Base-by-base conservation (phyloP, 2,797 vertebrate species). In the Huso huso region DNA sequence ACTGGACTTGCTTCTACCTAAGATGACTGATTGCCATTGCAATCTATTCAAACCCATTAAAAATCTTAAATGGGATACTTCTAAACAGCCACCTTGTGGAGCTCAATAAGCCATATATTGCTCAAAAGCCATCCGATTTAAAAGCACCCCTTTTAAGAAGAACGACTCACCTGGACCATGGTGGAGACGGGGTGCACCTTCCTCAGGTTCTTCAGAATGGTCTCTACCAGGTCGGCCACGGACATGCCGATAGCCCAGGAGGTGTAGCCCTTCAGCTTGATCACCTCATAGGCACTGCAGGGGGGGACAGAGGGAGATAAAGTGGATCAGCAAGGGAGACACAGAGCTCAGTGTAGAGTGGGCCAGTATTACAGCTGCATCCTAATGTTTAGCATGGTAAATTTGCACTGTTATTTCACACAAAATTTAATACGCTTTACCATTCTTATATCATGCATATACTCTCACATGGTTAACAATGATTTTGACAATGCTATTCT, bases 161-260 rank as follows among this genome's bases (percentile, higher is more conserved):
- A 37, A 37, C 4, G 37, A 52, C 86, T 83, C 69, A 98, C 96
- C 94, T 98, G 86, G 71, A 97, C 92, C 83, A 96, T 79, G 64
- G 95, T 98, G 76, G 95, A 98, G 79, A 98, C 86, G 0, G 96
- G 95, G 78, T 98, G 95, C 52, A 96, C 94, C 74, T 92, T 94
- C 79, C 91, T 88, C 66, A 98, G 75, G 82, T 98, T 98, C 84
- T 96, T 98, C 73, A 91, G 71, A 51, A 96, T 90, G 67, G 78
- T 95, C 78, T 97, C 94, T 71, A 93, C 93, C 74, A 98, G 81
- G 79, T 98, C 95, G 52, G 93, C 95, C 75, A 96, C 95, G 64
- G 95, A 98, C 78, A 98, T 90, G 51, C 96, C 96, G 61, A 98
- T 98, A 68, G 95, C 96, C 96, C 95, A 98, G 68, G 95, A 98